Percentiles rank a stretch among this genome's conserved stretches.
phyloP scores from a whole-genome alignment of 2,113 vertebrate genomes.

The Aythya baeri region DNA sequence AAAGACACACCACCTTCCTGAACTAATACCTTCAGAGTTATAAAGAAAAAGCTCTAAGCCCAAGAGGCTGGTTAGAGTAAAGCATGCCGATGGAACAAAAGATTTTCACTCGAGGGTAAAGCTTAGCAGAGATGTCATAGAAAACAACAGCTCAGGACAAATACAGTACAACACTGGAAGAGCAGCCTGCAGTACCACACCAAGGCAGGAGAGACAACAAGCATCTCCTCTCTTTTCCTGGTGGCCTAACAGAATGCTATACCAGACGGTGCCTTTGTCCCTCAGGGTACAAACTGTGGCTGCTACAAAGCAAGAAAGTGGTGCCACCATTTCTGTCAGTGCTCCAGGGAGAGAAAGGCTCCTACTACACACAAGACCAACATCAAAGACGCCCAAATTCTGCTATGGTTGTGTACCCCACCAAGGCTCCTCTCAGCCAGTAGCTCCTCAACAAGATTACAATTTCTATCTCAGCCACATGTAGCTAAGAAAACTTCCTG shows the following conservation, averaged over 20 bases:
- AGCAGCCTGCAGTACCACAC: neutral
- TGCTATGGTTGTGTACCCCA: neutral
- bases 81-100: neutral
- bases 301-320: neutral
- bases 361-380: neutral
- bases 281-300: rapidly evolving
- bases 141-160: neutral
- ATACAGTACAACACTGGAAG: neutral
- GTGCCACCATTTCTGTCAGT: neutral
- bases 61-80: neutral
- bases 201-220: neutral
- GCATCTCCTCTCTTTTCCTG: neutral
- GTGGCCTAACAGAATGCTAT: neutral
- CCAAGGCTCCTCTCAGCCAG: neutral
- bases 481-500: neutral
- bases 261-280: neutral
- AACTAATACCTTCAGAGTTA: neutral
- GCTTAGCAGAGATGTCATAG: neutral
- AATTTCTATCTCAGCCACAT: neutral
- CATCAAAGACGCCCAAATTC: neutral
- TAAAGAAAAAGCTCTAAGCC: neutral
- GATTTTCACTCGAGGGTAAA: neutral
- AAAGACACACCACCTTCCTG: neutral
- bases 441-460: neutral
- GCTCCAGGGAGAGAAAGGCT: neutral